Evolutionary conservation across 2,888 invertebrate genomes (phyloP).

Genomic region (Teleogryllus oceanicus): DNA sequence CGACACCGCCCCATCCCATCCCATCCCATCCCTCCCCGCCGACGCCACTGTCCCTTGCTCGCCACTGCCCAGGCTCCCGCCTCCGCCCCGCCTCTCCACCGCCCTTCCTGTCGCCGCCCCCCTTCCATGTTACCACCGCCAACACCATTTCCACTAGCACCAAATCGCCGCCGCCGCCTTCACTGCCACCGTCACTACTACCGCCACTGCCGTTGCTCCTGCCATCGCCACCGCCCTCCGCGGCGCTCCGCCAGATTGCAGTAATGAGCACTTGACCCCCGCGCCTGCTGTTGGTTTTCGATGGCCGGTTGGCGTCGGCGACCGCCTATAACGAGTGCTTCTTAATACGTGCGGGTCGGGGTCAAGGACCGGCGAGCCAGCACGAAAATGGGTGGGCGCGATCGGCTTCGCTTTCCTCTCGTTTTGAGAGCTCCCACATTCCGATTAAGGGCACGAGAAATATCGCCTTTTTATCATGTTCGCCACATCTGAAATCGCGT

Average conservation of each 20-base stretch:
- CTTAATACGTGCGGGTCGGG: background rate
- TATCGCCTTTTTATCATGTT: no score
- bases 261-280: constrained; percentile 54
- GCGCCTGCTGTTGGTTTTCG: constrained; percentile 18
- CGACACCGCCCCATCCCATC: background rate
- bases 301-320: background rate
- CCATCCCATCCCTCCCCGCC: background rate
- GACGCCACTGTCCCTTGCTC: background rate
- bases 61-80: background rate
- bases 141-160: background rate
- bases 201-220: background rate
- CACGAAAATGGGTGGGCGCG: no score
- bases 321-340: background rate
- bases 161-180: background rate
- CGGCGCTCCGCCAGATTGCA: constrained; percentile 50
- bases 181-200: background rate
- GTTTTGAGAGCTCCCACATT: no score
- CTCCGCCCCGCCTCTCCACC: background rate
- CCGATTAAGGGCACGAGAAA: no score
- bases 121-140: no score
- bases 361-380: background rate
- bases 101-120: background rate
- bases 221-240: background rate
- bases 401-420: no score
- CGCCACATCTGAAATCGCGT: no score